phyloP scores from a whole-genome alignment of 2,888 invertebrate genomes.

The Harmothoe impar region DNA sequence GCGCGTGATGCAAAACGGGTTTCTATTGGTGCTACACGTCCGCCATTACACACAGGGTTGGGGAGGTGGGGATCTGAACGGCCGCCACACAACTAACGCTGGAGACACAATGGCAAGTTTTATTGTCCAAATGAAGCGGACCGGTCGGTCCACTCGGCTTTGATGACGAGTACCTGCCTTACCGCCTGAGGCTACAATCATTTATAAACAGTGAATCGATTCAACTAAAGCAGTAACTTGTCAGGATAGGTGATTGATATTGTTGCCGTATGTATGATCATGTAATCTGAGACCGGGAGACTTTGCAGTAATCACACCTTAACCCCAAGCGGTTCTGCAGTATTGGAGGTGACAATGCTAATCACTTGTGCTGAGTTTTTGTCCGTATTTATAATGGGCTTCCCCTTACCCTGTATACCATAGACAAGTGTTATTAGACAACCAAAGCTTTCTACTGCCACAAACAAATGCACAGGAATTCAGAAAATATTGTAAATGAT shows the following conservation, averaged over 20 bases:
- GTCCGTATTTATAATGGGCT: not conserved
- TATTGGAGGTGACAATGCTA: not conserved
- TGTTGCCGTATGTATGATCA: conserved; percentile 15
- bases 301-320: not conserved
- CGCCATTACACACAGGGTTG: conserved; percentile 38
- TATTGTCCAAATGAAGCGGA: too few relatives aligned
- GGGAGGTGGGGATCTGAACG: not conserved
- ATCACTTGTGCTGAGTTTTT: not conserved
- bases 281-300: not conserved
- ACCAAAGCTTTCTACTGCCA: conserved; percentile 28
- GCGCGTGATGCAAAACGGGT: conserved; percentile 40
- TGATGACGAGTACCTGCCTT: not conserved
- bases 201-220: not conserved
- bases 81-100: too few relatives aligned
- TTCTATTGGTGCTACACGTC: conserved; percentile 53
- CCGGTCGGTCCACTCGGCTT: too few relatives aligned
- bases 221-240: not conserved
- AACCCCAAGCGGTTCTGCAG: not conserved
- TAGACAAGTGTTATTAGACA: not conserved
- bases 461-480: conserved; percentile 10
- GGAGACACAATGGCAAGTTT: too few relatives aligned
- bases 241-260: conserved; percentile 25
- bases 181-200: not conserved
- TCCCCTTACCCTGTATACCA: not conserved
- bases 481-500: not conserved